Evolutionary conservation across 2,113 vertebrate species (phyloP), one percentile per base, ranked within the genome.

Genomic region (Psittacula cyanocephala): DNA sequence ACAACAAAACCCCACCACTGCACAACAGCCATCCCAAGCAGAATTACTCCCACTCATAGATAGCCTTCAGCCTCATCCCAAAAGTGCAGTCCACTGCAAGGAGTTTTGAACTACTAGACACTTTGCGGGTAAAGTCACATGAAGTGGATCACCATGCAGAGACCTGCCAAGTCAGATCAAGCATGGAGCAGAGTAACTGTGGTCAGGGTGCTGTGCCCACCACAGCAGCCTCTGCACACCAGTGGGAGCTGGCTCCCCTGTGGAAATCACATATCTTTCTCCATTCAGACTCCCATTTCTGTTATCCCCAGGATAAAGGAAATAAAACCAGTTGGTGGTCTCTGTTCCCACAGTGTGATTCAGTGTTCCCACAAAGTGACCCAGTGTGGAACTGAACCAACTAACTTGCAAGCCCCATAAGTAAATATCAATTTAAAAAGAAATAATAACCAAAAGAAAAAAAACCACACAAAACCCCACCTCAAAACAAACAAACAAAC

Each of bases 201-300:
- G 46, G 5, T 49, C 41, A 37, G 3, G 1, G n/a, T 31, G 47
- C 31, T 63, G 47, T 39, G 27, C 22, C 44, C 52, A 17, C 44
- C 39, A 28, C 0, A 1, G 15, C 60, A 22, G 29, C 2, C 39
- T 8, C 1, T 13, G 20, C 44, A 46, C 17, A 9, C 7, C 3
- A 27, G 6, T 33, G 22, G 29, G 29, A 67, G 24, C 29, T 23
- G 68, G 28, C 44, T 46, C 14, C 6, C 60, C 46, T 41, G 20
- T 17, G 15, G 25, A 68, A 79, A 24, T 22, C 22, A 47, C 20
- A 35, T 6, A 47, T 7, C 20, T 53, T 53, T 35, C 44, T 28
- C 17, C 39, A 35, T 9, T 60, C 44, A 31, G 37, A 31, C 20
- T 67, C 20, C 44, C 22, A 37, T 33, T n/a, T 50, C 20, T 31